Conservation (phyloP, 2,797 vertebrate species). For the Gymnothorax javanicus region DNA sequence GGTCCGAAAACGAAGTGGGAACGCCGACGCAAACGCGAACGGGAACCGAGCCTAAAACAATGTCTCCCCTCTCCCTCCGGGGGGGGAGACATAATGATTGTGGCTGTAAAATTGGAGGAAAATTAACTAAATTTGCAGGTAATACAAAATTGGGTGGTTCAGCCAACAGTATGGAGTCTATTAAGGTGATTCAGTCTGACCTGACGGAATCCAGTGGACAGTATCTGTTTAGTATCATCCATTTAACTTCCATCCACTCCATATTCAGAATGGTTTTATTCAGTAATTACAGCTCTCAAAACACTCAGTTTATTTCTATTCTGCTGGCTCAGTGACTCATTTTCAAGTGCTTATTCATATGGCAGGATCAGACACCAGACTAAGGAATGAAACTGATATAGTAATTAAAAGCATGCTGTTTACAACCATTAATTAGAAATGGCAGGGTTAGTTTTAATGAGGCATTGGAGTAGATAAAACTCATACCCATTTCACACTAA, state of each 20-base stretch:
- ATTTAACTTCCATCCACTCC: neutral
- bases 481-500: neutral
- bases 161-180: no score
- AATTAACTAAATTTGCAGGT: no score
- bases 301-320: neutral
- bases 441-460: neutral
- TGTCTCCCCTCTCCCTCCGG: no score
- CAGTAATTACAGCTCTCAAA: neutral
- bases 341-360: neutral
- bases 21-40: no score
- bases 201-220: neutral
- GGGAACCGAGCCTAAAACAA: no score
- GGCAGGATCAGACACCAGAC: neutral
- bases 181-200: no score
- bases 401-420: neutral
- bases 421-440: neutral
- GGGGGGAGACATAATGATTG: no score
- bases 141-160: no score
- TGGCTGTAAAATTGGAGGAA: no score
- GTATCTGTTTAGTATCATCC: neutral
- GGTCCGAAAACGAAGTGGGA: no score
- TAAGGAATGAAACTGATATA: neutral
- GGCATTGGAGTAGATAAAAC: neutral
- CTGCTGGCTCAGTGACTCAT: neutral
- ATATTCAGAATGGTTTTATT: neutral